Evolutionary conservation across 2,797 vertebrate species (phyloP).

Genomic region (Pipistrellus nathusii): DNA sequence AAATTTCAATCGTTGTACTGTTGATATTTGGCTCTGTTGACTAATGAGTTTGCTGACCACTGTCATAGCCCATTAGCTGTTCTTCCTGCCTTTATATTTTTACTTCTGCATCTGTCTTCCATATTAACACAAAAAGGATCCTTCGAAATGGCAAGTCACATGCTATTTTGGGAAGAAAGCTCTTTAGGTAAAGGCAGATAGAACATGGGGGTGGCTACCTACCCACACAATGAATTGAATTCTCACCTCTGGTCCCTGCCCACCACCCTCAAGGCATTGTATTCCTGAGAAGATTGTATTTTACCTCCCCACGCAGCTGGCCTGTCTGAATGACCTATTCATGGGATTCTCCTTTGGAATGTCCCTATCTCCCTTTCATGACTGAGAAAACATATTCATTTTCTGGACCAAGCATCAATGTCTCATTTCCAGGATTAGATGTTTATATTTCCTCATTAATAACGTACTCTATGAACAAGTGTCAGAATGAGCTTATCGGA

Average conservation of each 20-base stretch:
- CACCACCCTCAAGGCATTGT: background rate
- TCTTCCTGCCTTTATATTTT: background rate
- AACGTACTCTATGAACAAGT: background rate
- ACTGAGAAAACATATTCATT: background rate
- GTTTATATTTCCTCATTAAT: background rate
- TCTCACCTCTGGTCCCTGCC: rapidly evolving
- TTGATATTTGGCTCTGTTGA: too few species aligned
- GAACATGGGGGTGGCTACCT: too few species aligned
- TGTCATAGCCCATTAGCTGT: background rate
- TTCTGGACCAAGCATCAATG: background rate
- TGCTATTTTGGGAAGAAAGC: background rate
- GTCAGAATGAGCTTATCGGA: background rate
- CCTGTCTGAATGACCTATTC: background rate
- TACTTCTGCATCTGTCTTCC: background rate
- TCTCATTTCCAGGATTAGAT: background rate
- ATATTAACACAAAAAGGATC: background rate
- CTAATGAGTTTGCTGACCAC: too few species aligned
- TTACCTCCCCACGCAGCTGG: rapidly evolving
- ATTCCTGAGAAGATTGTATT: background rate
- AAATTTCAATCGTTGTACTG: too few species aligned
- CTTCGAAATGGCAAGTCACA: background rate
- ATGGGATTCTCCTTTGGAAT: background rate
- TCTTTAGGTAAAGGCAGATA: background rate
- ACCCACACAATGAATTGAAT: rapidly evolving
- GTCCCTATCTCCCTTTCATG: background rate